Evolutionary conservation across 2,888 invertebrate genomes (phyloP), one percentile per base, ranked within the genome.

Genomic region (Norana najaformis): DNA sequence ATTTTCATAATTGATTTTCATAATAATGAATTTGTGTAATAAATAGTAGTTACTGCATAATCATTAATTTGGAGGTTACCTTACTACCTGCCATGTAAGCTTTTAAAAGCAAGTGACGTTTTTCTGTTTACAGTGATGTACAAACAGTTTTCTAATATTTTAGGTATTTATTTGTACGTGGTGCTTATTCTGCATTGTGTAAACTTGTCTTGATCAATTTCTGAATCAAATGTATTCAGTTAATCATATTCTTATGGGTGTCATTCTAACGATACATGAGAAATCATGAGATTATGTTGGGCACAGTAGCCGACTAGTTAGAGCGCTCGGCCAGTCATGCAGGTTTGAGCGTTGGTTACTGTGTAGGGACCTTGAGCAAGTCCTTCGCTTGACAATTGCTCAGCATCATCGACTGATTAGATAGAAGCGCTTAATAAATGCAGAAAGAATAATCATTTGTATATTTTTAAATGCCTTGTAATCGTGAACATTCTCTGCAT

Each of bases 11-110:
- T 53, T 69, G 69, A 69, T 47, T 47, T 47, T 47, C 47, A 18
- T 47, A 47, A 47, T 47, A 20, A 16, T 11, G 69, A 69, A n/a
- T 69, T n/a, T 69, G 69, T 69, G 69, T 69, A 69, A 69, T 69
- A n/a, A 69, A 69, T 69, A 69, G n/a, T 69, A 69, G n/a, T 69
- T 69, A n/a, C n/a, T n/a, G 69, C 69, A 69, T 69, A 69, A 69
- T 69, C 69, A 69, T 69, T 69, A 69, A 69, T 69, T 69, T 69
- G 69, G n/a, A 69, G 0, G 69, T 69, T 69, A n/a, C 30, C n/a
- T 6, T 69, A 8, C 69, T n/a, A n/a, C 69, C 69, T 69, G n/a
- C 30, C 11, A 2, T 69, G 69, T n/a, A 13, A 69, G 11, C 69
- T 69, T 69, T 47, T 69, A 13, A n/a, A 69, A n/a, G 69, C 13